Percentiles rank a stretch among this genome's conserved stretches.
Evolutionary conservation across 2,113 vertebrate genomes (phyloP).

Genomic region (Archocentrus centrarchus): DNA sequence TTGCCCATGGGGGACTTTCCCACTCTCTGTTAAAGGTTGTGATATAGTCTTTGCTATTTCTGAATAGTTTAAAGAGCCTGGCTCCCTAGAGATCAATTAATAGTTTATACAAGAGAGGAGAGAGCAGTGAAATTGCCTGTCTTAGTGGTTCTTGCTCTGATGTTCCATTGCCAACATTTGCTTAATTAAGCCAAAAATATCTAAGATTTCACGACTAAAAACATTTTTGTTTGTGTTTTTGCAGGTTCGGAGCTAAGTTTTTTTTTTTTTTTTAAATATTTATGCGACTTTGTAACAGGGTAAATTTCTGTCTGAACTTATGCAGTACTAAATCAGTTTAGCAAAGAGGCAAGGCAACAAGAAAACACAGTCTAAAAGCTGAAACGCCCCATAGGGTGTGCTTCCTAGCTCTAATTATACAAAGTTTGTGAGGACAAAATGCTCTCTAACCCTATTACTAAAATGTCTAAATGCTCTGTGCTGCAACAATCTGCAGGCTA

Average conservation of each 20-base stretch:
- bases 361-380: constrained; percentile 5
- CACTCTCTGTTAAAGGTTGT: constrained; percentile 57
- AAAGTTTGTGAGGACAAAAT: background rate
- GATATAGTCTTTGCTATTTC: constrained; percentile 64
- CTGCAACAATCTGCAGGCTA: background rate
- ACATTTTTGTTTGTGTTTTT: constrained; percentile 57
- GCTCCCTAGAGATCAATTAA: constrained; percentile 82
- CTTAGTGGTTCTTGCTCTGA: constrained; percentile 74
- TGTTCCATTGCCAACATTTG: constrained; percentile 50
- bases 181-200: constrained; percentile 78
- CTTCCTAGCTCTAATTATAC: background rate
- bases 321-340: constrained; percentile 47
- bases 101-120: constrained; percentile 76
- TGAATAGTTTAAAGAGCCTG: constrained; percentile 73
- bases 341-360: background rate
- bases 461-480: background rate
- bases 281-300: constrained; percentile 22
- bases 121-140: constrained; percentile 73
- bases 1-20: constrained; percentile 37
- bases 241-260: background rate
- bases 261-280: background rate
- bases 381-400: background rate
- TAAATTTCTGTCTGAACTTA: constrained; percentile 18
- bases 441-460: background rate
- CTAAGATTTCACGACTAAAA: constrained; percentile 59